Evolutionary conservation across 1,140 invertebrate genomes (phyloP).

Genomic region (Trichonephila inaurata): DNA sequence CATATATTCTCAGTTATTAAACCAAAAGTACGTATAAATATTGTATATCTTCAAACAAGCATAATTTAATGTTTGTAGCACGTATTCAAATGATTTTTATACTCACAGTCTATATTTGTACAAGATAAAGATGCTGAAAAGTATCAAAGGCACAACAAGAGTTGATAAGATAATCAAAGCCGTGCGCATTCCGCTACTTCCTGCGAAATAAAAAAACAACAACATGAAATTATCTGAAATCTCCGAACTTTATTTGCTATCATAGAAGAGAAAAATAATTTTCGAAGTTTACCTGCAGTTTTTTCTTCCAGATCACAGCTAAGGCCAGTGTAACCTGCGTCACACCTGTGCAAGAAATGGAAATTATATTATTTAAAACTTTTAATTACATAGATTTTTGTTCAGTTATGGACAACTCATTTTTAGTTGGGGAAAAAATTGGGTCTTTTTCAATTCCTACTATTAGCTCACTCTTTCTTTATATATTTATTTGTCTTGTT

Average conservation of each 20-base stretch:
- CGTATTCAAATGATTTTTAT: not conserved
- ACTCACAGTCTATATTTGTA: conserved; percentile 5
- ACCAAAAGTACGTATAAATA: too few species aligned
- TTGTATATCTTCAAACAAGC: too few species aligned
- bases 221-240: not conserved
- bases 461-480: too few species aligned
- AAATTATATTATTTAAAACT: not conserved
- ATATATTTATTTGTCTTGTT: too few species aligned
- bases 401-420: too few species aligned
- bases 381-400: too few species aligned
- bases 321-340: not conserved
- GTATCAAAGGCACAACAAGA: not conserved
- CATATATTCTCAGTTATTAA: too few species aligned
- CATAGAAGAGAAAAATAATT: not conserved
- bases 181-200: not conserved
- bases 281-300: not conserved
- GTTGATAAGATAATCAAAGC: not conserved
- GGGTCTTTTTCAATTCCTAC: too few species aligned
- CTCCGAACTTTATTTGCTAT: not conserved
- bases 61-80: too few species aligned
- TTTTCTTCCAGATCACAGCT: not conserved
- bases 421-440: too few species aligned
- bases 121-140: not conserved
- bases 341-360: not conserved
- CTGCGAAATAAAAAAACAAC: not conserved